A percentile compares a stretch with the other conserved stretches of the same genome.
These are phyloP conservation scores for Heloderma charlesbogerti DNA, from an alignment of 2,113 vertebrate species.

Conservation along the genomic window DNA sequence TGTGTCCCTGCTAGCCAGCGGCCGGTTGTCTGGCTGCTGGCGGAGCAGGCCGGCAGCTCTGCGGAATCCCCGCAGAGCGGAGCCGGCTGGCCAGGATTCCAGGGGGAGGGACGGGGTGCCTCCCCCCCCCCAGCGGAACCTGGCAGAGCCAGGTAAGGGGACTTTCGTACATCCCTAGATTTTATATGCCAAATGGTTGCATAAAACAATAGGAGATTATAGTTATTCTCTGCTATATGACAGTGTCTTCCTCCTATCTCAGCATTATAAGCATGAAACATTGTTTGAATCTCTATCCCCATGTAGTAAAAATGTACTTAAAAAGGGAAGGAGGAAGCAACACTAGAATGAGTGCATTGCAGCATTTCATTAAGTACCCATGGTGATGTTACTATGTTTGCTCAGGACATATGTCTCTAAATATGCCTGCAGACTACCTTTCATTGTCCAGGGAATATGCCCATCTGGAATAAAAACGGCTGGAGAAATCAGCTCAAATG, in stretches of 20 bases:
- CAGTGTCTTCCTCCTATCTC: rapidly evolving
- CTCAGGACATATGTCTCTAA: background rate
- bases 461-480: background rate
- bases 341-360: background rate
- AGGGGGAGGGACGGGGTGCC: no score
- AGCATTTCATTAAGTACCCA: background rate
- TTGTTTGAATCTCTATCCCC: background rate
- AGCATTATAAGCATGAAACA: background rate
- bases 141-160: no score
- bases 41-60: no score
- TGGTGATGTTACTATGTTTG: background rate
- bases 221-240: background rate
- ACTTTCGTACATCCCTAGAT: no score
- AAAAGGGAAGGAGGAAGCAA: background rate
- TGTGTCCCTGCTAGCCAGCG: no score
- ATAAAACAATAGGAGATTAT: background rate
- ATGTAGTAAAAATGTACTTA: background rate
- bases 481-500: background rate
- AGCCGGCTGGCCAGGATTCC: no score
- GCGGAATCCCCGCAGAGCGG: no score
- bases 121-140: no score
- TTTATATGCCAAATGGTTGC: background rate
- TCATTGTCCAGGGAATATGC: background rate
- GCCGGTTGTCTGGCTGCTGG: no score
- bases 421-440: background rate